Conservation (phyloP, 2,113 vertebrate genomes). For the Oreocharis arfaki region DNA sequence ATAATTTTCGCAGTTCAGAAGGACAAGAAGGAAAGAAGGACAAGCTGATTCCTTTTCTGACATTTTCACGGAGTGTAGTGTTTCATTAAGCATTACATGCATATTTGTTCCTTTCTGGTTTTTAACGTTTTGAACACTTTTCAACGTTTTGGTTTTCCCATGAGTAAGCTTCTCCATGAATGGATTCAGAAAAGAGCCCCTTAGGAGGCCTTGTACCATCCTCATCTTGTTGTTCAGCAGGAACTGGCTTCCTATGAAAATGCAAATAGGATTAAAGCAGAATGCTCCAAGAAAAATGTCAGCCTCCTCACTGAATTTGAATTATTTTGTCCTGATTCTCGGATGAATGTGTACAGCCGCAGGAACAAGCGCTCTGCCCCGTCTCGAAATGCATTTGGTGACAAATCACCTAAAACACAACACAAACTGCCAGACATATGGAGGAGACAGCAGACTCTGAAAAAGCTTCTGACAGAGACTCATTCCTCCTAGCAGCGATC, state of each 20-base stretch:
- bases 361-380: not conserved
- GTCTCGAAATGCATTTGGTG: not conserved
- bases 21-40: not conserved
- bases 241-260: not conserved
- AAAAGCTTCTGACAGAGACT: not conserved
- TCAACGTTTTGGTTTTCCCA: not conserved
- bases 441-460: not conserved
- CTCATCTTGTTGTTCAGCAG: not conserved
- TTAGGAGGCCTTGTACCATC: not conserved
- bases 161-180: not conserved
- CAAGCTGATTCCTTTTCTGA: not conserved
- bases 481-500: not conserved
- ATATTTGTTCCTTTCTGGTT: not conserved
- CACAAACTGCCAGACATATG: not conserved
- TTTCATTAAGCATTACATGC: not conserved
- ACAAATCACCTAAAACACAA: not conserved
- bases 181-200: not conserved
- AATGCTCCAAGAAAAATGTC: slow-evolving; percentile 19
- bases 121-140: not conserved
- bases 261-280: slow-evolving; percentile 23
- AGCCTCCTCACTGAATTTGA: not conserved
- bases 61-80: not conserved
- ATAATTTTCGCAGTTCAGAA: not conserved
- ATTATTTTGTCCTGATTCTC: slow-evolving; percentile 19
- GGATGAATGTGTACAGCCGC: not conserved